phyloP scores from a whole-genome alignment of 2,113 vertebrate species.

The Aldabrachelys gigantea region DNA sequence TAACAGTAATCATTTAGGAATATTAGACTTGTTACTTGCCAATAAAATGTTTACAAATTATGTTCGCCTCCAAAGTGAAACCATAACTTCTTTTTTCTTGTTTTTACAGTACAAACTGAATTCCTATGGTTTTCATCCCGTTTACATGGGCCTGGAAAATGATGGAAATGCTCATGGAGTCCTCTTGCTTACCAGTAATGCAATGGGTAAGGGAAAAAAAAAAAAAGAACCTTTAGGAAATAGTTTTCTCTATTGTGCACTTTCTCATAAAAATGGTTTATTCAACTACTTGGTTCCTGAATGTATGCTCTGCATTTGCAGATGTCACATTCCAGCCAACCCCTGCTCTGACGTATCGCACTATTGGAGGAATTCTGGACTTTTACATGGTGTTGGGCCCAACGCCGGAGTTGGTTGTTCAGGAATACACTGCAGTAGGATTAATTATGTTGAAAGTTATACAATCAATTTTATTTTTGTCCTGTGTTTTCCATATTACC shows the following conservation, averaged over 20 bases:
- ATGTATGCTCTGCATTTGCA: slow-evolving; percentile 47
- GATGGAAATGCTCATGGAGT: slow-evolving; percentile 88
- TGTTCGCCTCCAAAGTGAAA: no score
- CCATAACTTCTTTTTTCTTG: background rate
- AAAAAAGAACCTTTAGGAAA: background rate
- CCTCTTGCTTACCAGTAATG: slow-evolving; percentile 95
- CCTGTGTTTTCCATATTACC: background rate
- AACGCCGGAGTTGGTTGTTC: slow-evolving; percentile 87
- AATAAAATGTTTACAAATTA: no score
- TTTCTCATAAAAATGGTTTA: accelerated
- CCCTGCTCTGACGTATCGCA: slow-evolving; percentile 91
- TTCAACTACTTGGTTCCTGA: no score
- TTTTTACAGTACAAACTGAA: slow-evolving; percentile 86
- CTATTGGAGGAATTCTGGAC: slow-evolving; percentile 90
- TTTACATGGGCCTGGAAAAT: slow-evolving; percentile 91
- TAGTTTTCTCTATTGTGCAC: background rate
- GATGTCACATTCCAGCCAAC: slow-evolving; percentile 92
- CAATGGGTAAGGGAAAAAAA: slow-evolving; percentile 87
- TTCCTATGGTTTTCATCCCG: slow-evolving; percentile 91
- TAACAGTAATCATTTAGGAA: no score
- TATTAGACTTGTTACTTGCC: no score
- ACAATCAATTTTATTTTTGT: background rate
- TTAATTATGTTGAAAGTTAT: background rate
- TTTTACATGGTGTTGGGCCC: slow-evolving; percentile 94
- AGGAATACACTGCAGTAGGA: slow-evolving; percentile 89